These are phyloP conservation scores for Limulus polyphemus DNA, from an alignment of 2,888 invertebrate species.

Conservation along the genomic window DNA sequence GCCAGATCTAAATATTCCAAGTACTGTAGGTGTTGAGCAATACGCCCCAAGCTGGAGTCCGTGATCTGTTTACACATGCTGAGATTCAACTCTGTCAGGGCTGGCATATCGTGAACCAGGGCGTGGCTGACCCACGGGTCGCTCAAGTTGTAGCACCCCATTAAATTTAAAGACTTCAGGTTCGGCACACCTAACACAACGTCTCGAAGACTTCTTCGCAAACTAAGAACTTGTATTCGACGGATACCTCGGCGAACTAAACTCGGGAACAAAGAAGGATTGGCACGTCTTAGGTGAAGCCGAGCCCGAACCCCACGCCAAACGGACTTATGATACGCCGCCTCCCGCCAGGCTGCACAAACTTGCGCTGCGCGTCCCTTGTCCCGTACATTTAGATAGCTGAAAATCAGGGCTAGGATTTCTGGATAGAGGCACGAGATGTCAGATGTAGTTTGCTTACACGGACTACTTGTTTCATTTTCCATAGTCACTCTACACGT, in stretches of 20 bases:
- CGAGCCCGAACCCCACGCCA: slow-evolving; percentile 90
- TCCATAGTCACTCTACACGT: too few relatives aligned
- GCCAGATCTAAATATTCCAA: slow-evolving; percentile 77
- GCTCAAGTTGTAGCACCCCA: slow-evolving; percentile 85
- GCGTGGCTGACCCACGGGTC: slow-evolving; percentile 72
- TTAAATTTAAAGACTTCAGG: slow-evolving; percentile 72
- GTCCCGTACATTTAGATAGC: slow-evolving; percentile 72
- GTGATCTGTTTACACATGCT: slow-evolving; percentile 90
- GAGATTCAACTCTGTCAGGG: slow-evolving; percentile 63
- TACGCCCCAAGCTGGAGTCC: slow-evolving; percentile 71
- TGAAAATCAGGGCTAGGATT: slow-evolving; percentile 79
- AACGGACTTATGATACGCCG: slow-evolving; percentile 78
- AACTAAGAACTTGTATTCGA: slow-evolving; percentile 73
- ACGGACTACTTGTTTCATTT: too few relatives aligned
- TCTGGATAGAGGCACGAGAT: slow-evolving; percentile 83
- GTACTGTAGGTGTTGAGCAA: slow-evolving; percentile 42
- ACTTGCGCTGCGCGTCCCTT: slow-evolving; percentile 83
- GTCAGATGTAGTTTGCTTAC: slow-evolving; percentile 50
- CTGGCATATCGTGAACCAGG: slow-evolving; percentile 55
- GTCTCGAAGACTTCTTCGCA: slow-evolving; percentile 67
- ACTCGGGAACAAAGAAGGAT: slow-evolving; percentile 70
- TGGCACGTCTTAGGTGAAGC: slow-evolving; percentile 63
- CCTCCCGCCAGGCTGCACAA: slow-evolving; percentile 68
- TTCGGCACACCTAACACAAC: slow-evolving; percentile 74
- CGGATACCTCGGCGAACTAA: slow-evolving; percentile 75